Conservation (phyloP, 2,797 vertebrate species). For the Melanotaenia parkinsoni region DNA sequence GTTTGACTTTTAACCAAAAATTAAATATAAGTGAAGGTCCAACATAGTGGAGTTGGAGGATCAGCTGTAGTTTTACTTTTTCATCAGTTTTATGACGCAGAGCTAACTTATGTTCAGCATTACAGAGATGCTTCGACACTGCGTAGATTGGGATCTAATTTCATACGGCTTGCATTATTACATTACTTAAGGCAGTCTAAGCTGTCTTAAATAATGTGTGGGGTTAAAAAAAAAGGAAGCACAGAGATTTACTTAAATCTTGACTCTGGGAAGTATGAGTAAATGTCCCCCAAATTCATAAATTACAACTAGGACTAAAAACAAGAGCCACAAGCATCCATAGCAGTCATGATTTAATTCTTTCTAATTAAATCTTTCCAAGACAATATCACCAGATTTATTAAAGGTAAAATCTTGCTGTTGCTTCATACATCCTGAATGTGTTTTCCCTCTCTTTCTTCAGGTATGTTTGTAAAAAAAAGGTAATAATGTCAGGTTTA, state of each 20-base stretch:
- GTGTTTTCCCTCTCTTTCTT: background rate
- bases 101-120: background rate
- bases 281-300: background rate
- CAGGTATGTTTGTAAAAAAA: background rate
- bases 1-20: background rate
- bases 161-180: background rate
- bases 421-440: background rate
- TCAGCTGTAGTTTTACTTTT: conserved; percentile 2
- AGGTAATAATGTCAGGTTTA: background rate
- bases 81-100: background rate
- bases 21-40: background rate
- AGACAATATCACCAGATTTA: background rate
- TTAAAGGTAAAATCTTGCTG: background rate
- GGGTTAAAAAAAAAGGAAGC: background rate
- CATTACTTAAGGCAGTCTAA: background rate
- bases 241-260: too few relatives aligned
- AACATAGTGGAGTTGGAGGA: background rate
- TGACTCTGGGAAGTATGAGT: background rate
- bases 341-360: background rate
- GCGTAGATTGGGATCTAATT: background rate
- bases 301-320: background rate
- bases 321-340: background rate
- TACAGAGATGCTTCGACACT: background rate
- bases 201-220: background rate
- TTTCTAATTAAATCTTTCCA: background rate